phyloP scores from a whole-genome alignment of 2,888 invertebrate species.

The Acrobasis repandana region DNA sequence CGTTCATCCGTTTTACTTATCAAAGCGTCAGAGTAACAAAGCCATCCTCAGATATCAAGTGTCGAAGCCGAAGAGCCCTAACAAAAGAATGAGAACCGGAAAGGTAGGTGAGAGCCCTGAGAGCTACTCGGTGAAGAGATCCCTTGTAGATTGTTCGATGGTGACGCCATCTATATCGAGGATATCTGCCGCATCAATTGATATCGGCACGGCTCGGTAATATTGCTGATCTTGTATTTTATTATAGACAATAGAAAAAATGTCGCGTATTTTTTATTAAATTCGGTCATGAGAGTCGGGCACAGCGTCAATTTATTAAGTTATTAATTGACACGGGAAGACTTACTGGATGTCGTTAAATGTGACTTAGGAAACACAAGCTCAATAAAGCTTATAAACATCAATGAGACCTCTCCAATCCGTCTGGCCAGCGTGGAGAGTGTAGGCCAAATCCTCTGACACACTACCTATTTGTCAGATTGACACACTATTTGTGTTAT shows the following conservation, averaged over 20 bases:
- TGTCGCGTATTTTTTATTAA: neutral
- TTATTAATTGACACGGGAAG: no score
- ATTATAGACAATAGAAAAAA: constrained; percentile 22
- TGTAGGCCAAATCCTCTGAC: no score
- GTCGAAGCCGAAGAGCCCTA: constrained; percentile 59
- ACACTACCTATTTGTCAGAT: no score
- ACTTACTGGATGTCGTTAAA: no score
- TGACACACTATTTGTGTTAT: no score
- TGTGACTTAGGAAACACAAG: no score
- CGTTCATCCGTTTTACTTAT: constrained; percentile 52
- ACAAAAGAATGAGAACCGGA: constrained; percentile 80
- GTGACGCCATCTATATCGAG: constrained; percentile 49
- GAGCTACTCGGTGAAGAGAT: constrained; percentile 62
- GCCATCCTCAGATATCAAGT: constrained; percentile 66
- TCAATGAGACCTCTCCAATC: no score
- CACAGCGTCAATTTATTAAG: no score
- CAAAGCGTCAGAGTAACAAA: constrained; percentile 74
- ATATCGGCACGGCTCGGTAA: constrained; percentile 63
- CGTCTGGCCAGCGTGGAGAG: no score
- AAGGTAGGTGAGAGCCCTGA: constrained; percentile 74
- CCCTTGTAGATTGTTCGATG: constrained; percentile 63
- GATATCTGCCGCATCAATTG: constrained; percentile 78
- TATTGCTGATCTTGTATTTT: constrained; percentile 52
- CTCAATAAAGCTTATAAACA: no score
- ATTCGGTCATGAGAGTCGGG: no score